Conservation (phyloP, 2,797 vertebrate genomes). For the Craterocephalus amniculus region DNA sequence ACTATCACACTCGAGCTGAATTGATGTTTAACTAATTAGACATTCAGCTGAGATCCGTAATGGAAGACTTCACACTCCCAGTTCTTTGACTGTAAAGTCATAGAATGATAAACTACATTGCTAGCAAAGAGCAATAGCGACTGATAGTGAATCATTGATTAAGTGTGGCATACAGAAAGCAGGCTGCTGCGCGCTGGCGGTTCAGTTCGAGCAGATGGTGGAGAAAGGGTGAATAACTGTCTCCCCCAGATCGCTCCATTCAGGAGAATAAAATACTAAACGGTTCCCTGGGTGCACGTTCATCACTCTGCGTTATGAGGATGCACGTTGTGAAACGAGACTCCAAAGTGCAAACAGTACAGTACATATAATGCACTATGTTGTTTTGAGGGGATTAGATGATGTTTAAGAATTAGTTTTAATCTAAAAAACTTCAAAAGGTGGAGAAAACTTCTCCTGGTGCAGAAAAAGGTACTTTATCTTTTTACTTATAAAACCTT, state of each 20-base stretch:
- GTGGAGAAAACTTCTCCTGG: no score
- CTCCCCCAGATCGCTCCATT: constrained; percentile 55
- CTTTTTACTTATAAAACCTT: no score
- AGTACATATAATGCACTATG: constrained; percentile 28
- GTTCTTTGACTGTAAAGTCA: neutral
- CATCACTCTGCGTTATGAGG: constrained; percentile 60
- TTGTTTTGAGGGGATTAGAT: constrained; percentile 12
- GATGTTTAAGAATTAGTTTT: constrained; percentile 27
- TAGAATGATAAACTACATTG: constrained; percentile 27
- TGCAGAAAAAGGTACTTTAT: no score
- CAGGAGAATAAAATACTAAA: constrained; percentile 66
- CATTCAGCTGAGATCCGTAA: neutral
- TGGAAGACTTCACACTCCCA: neutral
- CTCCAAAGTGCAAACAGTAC: constrained; percentile 41
- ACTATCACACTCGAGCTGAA: neutral
- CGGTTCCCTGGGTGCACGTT: constrained; percentile 61
- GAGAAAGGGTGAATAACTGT: constrained; percentile 56
- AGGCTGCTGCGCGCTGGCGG: constrained; percentile 43
- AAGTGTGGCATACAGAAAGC: constrained; percentile 41
- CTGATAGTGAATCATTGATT: constrained; percentile 57
- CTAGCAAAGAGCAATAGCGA: constrained; percentile 27
- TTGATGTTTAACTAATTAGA: neutral
- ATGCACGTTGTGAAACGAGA: constrained; percentile 22
- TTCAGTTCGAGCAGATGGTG: constrained; percentile 56
- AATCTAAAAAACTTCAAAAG: no score